These are phyloP conservation scores for Cirrhinus molitorella DNA, from an alignment of 2,797 vertebrate genomes.

Conservation along the genomic window DNA sequence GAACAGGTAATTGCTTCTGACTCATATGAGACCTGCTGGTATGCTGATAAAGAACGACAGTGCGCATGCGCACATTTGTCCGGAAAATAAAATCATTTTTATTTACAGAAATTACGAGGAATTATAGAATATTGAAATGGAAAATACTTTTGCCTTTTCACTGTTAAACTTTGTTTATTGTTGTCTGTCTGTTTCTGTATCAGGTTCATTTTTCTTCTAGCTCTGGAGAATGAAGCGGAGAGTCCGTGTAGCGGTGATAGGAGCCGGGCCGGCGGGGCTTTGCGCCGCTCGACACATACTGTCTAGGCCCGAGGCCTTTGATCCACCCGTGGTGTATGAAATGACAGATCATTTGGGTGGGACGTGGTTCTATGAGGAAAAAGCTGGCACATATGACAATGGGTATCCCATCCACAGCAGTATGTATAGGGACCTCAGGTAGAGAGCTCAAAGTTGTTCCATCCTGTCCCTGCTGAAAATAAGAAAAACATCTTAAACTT, in stretches of 20 bases:
- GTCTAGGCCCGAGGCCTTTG: conserved; percentile 67
- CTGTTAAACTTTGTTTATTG: no score
- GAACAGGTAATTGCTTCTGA: conserved; percentile 34
- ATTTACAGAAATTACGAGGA: neutral
- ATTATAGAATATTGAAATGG: neutral
- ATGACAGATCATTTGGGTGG: conserved; percentile 73
- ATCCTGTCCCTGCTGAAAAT: neutral
- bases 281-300: conserved; percentile 81
- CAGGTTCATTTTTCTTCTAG: neutral
- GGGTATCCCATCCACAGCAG: conserved; percentile 75
- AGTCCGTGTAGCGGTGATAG: conserved; percentile 79
- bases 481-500: neutral
- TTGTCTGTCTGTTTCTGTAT: neutral
- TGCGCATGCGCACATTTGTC: conserved; percentile 11
- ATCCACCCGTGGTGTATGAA: conserved; percentile 80
- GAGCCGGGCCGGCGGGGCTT: conserved; percentile 80
- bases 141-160: neutral
- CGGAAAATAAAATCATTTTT: neutral
- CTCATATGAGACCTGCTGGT: conserved; percentile 23
- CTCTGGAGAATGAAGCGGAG: conserved; percentile 45
- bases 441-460: neutral
- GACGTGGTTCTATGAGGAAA: conserved; percentile 83
- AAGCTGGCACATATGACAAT: conserved; percentile 48
- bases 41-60: conserved; percentile 6
- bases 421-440: conserved; percentile 85